phyloP scores from a whole-genome alignment of 2,888 invertebrate species.

The Drosophila buzzatii region DNA sequence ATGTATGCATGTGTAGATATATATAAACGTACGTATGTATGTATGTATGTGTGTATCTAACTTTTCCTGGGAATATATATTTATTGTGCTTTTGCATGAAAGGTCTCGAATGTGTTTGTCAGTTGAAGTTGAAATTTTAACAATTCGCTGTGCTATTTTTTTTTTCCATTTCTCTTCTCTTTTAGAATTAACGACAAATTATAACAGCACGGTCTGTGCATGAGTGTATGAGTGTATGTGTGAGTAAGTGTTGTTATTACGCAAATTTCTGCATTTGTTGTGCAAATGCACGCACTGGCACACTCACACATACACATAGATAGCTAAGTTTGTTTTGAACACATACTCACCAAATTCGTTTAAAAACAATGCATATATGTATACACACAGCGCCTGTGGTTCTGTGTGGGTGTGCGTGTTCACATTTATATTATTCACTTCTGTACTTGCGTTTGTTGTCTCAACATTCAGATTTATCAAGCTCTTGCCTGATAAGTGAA shows the following conservation, averaged over 20 bases:
- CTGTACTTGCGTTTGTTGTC: background rate
- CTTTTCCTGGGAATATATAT: conserved; percentile 11
- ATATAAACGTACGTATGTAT: background rate
- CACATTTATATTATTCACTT: background rate
- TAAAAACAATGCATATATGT: conserved; percentile 41
- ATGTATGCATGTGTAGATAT: background rate
- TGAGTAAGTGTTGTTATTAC: conserved; percentile 4
- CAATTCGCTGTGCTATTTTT: conserved; percentile 2
- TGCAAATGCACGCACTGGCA: background rate
- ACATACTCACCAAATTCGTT: conserved; percentile 37
- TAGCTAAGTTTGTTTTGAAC: conserved; percentile 37
- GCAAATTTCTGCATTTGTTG: conserved; percentile 16
- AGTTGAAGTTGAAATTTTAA: conserved; percentile 3
- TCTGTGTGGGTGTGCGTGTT: background rate
- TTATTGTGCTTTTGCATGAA: conserved; percentile 5
- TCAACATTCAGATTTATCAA: conserved; percentile 26
- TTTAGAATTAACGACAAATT: conserved; percentile 9
- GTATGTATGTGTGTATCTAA: background rate
- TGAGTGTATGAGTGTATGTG: background rate
- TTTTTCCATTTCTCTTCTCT: background rate
- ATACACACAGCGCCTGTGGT: background rate
- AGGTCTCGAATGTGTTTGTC: conserved; percentile 9
- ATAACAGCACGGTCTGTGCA: background rate
- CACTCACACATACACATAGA: background rate
- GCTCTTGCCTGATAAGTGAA: conserved; percentile 25